Evolutionary conservation across 2,888 invertebrate species (phyloP).

Genomic region (Drosophila meridionalis): DNA sequence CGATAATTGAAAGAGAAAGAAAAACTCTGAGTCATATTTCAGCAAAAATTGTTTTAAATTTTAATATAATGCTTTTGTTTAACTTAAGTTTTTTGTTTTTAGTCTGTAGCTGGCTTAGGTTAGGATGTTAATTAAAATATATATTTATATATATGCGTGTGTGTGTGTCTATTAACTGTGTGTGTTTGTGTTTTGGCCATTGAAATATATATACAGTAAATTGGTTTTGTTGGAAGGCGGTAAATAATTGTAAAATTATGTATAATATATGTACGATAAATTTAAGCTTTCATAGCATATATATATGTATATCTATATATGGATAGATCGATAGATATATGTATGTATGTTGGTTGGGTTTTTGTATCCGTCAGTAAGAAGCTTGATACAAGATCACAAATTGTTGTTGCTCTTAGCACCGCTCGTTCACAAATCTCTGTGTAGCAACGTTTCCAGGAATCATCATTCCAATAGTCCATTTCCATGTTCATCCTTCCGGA

Average conservation of each 20-base stretch:
- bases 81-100: slow-evolving; percentile 25
- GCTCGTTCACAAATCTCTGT: not conserved
- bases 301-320: slow-evolving; percentile 12
- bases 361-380: slow-evolving; percentile 54
- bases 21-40: slow-evolving; percentile 1
- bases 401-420: slow-evolving; percentile 67
- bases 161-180: slow-evolving; percentile 16
- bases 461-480: not conserved
- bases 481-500: not conserved
- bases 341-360: slow-evolving; percentile 22
- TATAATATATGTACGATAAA: slow-evolving; percentile 25
- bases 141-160: slow-evolving; percentile 21
- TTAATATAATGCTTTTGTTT: slow-evolving; percentile 45
- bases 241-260: slow-evolving; percentile 39
- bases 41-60: slow-evolving; percentile 32
- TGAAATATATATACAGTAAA: slow-evolving; percentile 64
- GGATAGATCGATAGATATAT: slow-evolving; percentile 28
- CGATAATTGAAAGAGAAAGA: not conserved
- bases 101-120: slow-evolving; percentile 53
- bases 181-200: slow-evolving; percentile 41
- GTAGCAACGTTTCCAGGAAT: slow-evolving; percentile 8
- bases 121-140: slow-evolving; percentile 47
- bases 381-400: slow-evolving; percentile 73
- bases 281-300: slow-evolving; percentile 31
- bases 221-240: slow-evolving; percentile 37